Conservation (phyloP, 2,113 vertebrate genomes). For the Siniperca knerii region DNA sequence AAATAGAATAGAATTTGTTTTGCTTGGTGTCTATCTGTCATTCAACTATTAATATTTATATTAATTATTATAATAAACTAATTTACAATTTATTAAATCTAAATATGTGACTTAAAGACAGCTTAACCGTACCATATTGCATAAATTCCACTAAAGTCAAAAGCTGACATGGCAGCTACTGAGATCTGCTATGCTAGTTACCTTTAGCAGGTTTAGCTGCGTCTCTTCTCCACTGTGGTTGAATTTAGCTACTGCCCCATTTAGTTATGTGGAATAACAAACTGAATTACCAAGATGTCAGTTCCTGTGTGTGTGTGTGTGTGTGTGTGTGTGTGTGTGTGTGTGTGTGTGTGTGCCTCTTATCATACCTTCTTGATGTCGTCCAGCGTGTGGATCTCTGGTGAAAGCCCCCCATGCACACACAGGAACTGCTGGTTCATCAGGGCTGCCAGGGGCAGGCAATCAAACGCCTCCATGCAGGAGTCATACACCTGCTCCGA, state of each 20-base stretch:
- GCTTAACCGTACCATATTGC: not conserved
- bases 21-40: not conserved
- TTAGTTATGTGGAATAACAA: not conserved
- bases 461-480: slow-evolving; percentile 89
- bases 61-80: not conserved
- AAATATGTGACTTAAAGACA: not conserved
- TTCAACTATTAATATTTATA: not conserved
- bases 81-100: not conserved
- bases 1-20: no score
- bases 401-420: slow-evolving; percentile 87
- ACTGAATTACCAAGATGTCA: not conserved
- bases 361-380: slow-evolving; percentile 87
- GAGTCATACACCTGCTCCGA: slow-evolving; percentile 89
- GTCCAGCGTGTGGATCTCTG: slow-evolving; percentile 88
- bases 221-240: not conserved
- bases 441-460: slow-evolving; percentile 87
- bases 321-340: not conserved
- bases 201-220: not conserved
- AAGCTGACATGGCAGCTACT: not conserved
- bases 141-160: no score
- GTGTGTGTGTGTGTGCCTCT: slow-evolving; percentile 1
- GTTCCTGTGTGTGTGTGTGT: not conserved
- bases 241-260: not conserved
- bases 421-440: slow-evolving; percentile 90
- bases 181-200: not conserved